phyloP scores from a whole-genome alignment of 2,113 vertebrate genomes.

The Setophaga kirtlandii region DNA sequence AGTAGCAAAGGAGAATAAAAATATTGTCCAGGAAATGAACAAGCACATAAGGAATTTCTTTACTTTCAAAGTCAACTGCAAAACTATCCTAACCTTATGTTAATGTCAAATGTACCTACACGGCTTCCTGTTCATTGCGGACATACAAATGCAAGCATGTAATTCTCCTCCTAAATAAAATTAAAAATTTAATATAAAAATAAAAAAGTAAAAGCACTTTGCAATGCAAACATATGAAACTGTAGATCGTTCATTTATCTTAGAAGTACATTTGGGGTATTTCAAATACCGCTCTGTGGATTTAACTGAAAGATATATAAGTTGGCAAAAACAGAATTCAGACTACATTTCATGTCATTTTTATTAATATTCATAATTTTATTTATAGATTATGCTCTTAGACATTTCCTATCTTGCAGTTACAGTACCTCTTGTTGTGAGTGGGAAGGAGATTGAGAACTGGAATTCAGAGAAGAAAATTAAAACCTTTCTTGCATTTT shows the following conservation, averaged over 20 bases:
- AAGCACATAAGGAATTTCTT: not conserved
- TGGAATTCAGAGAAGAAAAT: not conserved
- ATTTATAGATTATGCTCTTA: not conserved
- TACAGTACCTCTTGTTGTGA: not conserved
- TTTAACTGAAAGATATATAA: not conserved
- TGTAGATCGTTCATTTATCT: not conserved
- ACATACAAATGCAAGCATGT: not conserved
- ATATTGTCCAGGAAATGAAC: not conserved
- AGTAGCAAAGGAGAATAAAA: not conserved
- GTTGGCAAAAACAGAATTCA: not conserved
- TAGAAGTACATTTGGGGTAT: not conserved
- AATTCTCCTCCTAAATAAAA: not conserved
- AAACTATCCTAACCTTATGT: not conserved
- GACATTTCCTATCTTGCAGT: not conserved
- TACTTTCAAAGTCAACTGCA: conserved; percentile 14
- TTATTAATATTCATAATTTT: not conserved
- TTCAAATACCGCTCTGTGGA: not conserved
- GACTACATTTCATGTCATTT: not conserved
- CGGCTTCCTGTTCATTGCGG: not conserved
- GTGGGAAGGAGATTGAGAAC: not conserved
- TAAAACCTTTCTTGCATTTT: not conserved
- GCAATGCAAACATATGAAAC: not conserved
- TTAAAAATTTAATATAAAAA: not conserved
- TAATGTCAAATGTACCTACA: not conserved
- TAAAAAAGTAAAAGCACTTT: not conserved